phyloP scores from a whole-genome alignment of 1,140 invertebrate genomes.

The Drosophila pectinifera region DNA sequence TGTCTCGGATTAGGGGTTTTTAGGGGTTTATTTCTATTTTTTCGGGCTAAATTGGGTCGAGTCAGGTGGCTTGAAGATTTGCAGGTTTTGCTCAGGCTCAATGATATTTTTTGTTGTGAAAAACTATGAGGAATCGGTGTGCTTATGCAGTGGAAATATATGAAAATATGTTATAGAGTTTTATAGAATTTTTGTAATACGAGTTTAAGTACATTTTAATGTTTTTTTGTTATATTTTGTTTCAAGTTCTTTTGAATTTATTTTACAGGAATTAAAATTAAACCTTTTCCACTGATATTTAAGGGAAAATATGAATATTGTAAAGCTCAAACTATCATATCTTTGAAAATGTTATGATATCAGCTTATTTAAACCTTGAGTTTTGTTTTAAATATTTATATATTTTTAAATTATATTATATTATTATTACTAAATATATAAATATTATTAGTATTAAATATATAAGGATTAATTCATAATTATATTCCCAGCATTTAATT shows the following conservation, averaged over 20 bases:
- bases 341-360: no score
- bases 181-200: neutral
- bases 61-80: slow-evolving; percentile 26
- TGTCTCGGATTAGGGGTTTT: slow-evolving; percentile 47
- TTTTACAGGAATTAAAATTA: neutral
- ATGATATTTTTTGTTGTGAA: neutral
- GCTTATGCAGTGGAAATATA: no score
- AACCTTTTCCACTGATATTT: no score
- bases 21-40: slow-evolving; percentile 11
- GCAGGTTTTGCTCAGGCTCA: slow-evolving; percentile 5
- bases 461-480: no score
- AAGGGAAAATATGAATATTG: no score
- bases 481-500: no score
- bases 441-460: no score
- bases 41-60: slow-evolving; percentile 43
- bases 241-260: neutral
- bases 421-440: no score
- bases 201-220: neutral
- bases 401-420: no score
- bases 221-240: neutral
- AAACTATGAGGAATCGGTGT: neutral
- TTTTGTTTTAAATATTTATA: no score
- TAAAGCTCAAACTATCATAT: no score
- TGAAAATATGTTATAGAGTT: neutral
- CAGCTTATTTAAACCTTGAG: no score